Evolutionary conservation across 2,888 invertebrate species (phyloP), one percentile per base, ranked within the genome.

Genomic region (Ectemnius continuus): DNA sequence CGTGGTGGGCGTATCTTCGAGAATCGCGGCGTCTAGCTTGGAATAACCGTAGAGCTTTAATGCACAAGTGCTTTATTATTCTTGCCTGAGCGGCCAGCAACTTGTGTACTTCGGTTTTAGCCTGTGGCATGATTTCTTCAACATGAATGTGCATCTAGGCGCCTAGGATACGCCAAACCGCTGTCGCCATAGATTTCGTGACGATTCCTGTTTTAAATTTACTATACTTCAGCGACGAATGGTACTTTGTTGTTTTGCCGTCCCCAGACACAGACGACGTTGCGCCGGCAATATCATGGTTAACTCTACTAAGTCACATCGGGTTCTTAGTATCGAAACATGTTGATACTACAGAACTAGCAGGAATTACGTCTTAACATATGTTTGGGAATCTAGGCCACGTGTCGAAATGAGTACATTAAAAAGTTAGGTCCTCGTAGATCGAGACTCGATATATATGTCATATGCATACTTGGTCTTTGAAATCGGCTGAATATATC

Each of bases 231-330:
- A 88, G 88, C 89, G 89, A 90, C 88, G 88, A 90, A 89, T 89
- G 89, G 89, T 90, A 89, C 89, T 90, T 87, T 88, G 87, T 89
- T 90, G 84, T 88, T 90, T 90, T 89, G 88, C 88, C 90, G 88
- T 90, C 86, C 89, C 88, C 85, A 84, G 82, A 87, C 77, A 82
- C 77, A 84, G 75, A 85, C 75, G 79, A 83, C 75, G 79, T 83
- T 84, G 84, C 79, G 74, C 73, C 74, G 77, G 77, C 76, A 79
- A 81, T 81, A 74, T 85, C 79, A 78, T 56, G 75, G 73, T 80
- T 77, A 69, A 76, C 61, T 73, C 71, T 75, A 77, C 70, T 77
- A 67, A 80, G 70, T 73, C 73, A 75, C 75, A 76, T 72, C 62
- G 82, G 70, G 67, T 64, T 77, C 79, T 67, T 70, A 67, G 63